Evolutionary conservation across 2,888 invertebrate genomes (phyloP).

Genomic region (Morpho achilles): DNA sequence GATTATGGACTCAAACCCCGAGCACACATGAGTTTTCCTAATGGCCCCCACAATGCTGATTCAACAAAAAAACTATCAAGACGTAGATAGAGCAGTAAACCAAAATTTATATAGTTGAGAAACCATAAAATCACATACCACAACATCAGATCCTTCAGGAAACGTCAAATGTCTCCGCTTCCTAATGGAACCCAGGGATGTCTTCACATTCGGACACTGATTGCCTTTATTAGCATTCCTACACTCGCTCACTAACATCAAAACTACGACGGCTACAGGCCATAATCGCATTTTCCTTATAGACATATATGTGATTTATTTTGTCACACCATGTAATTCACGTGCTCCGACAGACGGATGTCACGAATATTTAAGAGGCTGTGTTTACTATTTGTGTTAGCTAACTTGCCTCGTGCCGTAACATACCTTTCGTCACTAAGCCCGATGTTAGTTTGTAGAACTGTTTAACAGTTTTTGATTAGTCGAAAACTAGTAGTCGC

Average conservation of each 20-base stretch:
- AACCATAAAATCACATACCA: constrained; percentile 45
- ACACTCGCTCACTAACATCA: constrained; percentile 32
- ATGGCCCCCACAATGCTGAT: constrained; percentile 34
- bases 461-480: too few relatives aligned
- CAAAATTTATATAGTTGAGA: too few relatives aligned
- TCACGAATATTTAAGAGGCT: not conserved
- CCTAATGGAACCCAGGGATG: constrained; percentile 42
- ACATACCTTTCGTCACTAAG: not conserved
- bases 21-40: too few relatives aligned
- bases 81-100: too few relatives aligned
- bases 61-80: too few relatives aligned
- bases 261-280: constrained; percentile 11
- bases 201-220: constrained; percentile 57
- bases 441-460: too few relatives aligned
- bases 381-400: not conserved
- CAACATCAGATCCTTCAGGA: constrained; percentile 50
- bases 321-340: not conserved
- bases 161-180: constrained; percentile 59
- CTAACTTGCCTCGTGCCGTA: not conserved
- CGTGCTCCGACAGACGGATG: constrained; percentile 3
- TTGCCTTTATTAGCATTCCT: constrained; percentile 26
- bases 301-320: not conserved
- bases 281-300: not conserved
- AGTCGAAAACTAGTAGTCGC: too few relatives aligned
- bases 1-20: too few relatives aligned